Base-by-base conservation (phyloP, 2,797 vertebrate species). In the Pangasius mekongensis region DNA sequence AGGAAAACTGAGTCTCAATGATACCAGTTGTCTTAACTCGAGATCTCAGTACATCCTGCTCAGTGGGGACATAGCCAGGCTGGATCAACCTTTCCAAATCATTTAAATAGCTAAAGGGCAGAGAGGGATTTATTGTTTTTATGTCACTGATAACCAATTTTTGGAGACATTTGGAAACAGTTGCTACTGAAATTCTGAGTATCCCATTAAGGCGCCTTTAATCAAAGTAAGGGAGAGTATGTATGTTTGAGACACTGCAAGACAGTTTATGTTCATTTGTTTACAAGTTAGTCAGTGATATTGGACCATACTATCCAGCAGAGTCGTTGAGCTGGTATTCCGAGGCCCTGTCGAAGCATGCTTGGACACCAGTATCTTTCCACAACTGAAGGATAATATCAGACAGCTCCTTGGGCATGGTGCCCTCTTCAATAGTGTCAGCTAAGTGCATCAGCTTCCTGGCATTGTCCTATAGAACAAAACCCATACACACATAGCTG, bases 251-350 rank as follows among this genome's bases (percentile, higher is more conserved):
- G 27, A 49, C 43, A 73, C 2, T 27, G 14, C 22, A 33, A 74
- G 22, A 33, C 14, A 36, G 22, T 20, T 27, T 18, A 27, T 39
- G 30, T 27, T 13, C 27, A 30, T 67, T 81, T 62, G 18, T 83
- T 81, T n/a, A 64, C 0, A 64, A 20, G 16, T 80, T 88, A 66
- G 54, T 43, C 64, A 82, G 52, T 39, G 20, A 39, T 2, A 76
- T 18, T 36, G 11, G n/a, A 54, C 90, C 97, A 0, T 96, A 99
- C 98, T 99, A 99, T 96, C 98, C 98, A 0, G 99, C 99, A 0
- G 99, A 99, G 93, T 99, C 98, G 0, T 99, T 99, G 91, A 99
- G 97, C 91, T 99, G 99, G 94, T 98, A 99, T 92, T 99, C 99
- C 0, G 99, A 99, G 90, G 98, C 98, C 0, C 98, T 96, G 0